Percentiles rank a stretch among this genome's conserved stretches.
phyloP scores from a whole-genome alignment of 2,797 vertebrate genomes.

The Emydoidea blandingii region DNA sequence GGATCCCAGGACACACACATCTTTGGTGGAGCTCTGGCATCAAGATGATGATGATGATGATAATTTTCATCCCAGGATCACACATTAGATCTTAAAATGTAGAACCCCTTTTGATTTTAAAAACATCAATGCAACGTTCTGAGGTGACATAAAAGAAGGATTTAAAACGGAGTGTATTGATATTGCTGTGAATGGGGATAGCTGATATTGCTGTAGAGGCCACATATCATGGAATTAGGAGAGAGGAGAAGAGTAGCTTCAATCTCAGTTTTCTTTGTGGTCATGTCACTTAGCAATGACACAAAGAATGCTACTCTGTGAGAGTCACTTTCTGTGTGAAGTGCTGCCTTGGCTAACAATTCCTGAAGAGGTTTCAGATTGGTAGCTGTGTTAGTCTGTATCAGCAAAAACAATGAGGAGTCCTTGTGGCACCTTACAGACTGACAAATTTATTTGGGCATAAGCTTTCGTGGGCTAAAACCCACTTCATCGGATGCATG shows the following conservation, averaged over 20 bases:
- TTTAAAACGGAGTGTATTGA: accelerated
- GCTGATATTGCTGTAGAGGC: neutral
- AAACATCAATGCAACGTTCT: accelerated
- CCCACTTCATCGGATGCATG: no score
- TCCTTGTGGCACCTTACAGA: no score
- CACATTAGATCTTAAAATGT: neutral
- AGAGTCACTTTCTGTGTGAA: neutral
- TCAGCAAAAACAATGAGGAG: no score
- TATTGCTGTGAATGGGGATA: neutral
- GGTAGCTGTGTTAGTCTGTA: no score
- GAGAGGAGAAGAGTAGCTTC: neutral
- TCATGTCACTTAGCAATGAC: accelerated
- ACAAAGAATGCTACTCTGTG: neutral
- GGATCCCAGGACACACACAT: accelerated
- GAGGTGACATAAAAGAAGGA: neutral
- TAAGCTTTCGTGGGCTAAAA: no score
- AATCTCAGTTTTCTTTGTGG: neutral
- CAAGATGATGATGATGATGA: neutral
- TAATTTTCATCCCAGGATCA: neutral
- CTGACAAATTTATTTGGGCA: no score
- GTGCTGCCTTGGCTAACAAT: neutral
- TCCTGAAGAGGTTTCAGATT: neutral
- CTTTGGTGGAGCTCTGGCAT: neutral
- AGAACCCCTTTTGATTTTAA: neutral
- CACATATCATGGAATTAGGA: neutral